Evolutionary conservation across 2,888 invertebrate species (phyloP), one percentile per base, ranked within the genome.

Genomic region (Limenitis arthemis): DNA sequence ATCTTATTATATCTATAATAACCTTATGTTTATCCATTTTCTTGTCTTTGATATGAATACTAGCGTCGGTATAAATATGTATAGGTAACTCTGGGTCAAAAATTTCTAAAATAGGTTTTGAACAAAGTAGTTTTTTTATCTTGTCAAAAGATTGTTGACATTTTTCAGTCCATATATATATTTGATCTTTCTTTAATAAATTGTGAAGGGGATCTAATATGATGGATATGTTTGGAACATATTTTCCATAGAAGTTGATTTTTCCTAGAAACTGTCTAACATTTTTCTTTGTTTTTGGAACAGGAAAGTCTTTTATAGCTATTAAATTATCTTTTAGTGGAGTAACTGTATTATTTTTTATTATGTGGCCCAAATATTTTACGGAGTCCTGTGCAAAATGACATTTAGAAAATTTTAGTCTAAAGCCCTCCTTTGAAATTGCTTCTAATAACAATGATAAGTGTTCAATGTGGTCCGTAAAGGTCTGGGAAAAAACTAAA

Each of bases 71-170:
- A 38, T 46, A 46, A 31, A 46, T 46, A 11, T 46, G 30, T 31
- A 37, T 37, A 11, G 46, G 46, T 11, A 38, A 38, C 5, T 46
- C 46, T 31, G 38, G 46, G 7, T 46, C 46, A 37, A 46, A 46
- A 7, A 46, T 56, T 54, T 39, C 47, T 36, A 36, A 52, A 31
- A 44, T 49, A 46, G 44, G 44, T 49, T 51, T 44, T 48, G 62
- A 41, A 28, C 64, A 64, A n/a, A n/a, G n/a, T n/a, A n/a, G n/a
- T 40, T 28, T 68, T 62, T 47, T 49, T 67, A 43, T 72, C 64
- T 41, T 68, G 68, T 51, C 50, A 69, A 34, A 54, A 68, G 8
- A 60, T 70, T 60, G 70, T 72, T 57, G 70, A 69, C 6, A 64
- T 68, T 0, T 68, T 64, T 47, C 52, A 8, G 60, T 29, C 64